A percentile compares a stretch with the other conserved stretches of the same genome.
Conservation (phyloP, 2,113 vertebrate genomes). For the Lanius ludovicianus region DNA sequence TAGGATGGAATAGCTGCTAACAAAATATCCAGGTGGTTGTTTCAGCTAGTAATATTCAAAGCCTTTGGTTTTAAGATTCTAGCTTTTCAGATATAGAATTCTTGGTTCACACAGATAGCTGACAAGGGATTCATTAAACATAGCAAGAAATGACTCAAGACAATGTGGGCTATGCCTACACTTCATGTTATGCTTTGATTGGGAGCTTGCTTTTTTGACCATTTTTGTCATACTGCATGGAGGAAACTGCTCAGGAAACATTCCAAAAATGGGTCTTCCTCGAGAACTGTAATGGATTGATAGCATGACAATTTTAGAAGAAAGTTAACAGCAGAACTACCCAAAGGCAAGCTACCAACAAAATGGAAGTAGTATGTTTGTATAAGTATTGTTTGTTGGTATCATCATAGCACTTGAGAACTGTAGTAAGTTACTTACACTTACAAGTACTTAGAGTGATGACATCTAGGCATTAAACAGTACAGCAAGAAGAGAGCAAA, state of each 20-base stretch:
- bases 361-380: background rate
- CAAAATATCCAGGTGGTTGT: background rate
- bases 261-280: background rate
- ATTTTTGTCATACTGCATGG: background rate
- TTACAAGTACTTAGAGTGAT: background rate
- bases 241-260: background rate
- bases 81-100: background rate
- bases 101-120: background rate
- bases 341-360: background rate
- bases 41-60: background rate
- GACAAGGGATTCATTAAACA: constrained; percentile 3
- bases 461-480: background rate
- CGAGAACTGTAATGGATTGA: background rate
- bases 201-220: background rate
- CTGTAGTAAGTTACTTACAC: background rate
- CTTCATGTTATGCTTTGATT: background rate
- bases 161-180: background rate
- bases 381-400: background rate
- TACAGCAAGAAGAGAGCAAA: background rate
- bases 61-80: background rate
- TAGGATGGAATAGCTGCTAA: background rate
- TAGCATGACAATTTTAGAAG: background rate
- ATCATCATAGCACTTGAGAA: background rate
- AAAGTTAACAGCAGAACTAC: background rate
- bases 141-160: constrained; percentile 37